A percentile compares a stretch with the other conserved stretches of the same genome.
Conservation (phyloP, 2,888 invertebrate species). For the Cosmia pyralina region DNA sequence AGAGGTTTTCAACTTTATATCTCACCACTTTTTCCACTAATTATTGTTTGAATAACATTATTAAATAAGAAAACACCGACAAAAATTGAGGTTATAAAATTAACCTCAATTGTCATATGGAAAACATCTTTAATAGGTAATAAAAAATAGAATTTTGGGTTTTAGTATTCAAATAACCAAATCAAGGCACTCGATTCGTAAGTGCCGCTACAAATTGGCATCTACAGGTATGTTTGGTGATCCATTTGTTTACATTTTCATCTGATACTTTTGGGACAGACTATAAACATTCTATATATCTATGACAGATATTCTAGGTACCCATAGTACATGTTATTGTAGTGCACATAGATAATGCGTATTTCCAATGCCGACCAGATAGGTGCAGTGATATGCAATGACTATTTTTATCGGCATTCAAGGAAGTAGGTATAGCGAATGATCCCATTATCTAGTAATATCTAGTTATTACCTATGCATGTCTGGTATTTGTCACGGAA, state of each 20-base stretch:
- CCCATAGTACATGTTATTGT: conserved; percentile 30
- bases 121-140: neutral
- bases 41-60: neutral
- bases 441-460: conserved; percentile 20
- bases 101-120: neutral
- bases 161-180: neutral
- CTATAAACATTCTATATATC: conserved; percentile 24
- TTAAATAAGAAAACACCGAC: neutral
- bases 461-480: conserved; percentile 19
- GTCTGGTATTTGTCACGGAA: neutral
- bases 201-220: neutral
- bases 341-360: conserved; percentile 47
- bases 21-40: neutral
- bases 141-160: neutral
- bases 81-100: neutral
- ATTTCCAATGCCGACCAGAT: conserved; percentile 52
- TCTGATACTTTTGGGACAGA: neutral
- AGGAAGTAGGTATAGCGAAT: conserved; percentile 35
- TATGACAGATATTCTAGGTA: conserved; percentile 22
- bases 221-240: neutral
- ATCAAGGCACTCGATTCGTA: neutral
- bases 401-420: conserved; percentile 50
- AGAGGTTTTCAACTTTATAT: neutral
- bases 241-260: neutral
- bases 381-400: conserved; percentile 43